Base-by-base conservation (phyloP, 2,113 vertebrate species). In the Tor tambroides region DNA sequence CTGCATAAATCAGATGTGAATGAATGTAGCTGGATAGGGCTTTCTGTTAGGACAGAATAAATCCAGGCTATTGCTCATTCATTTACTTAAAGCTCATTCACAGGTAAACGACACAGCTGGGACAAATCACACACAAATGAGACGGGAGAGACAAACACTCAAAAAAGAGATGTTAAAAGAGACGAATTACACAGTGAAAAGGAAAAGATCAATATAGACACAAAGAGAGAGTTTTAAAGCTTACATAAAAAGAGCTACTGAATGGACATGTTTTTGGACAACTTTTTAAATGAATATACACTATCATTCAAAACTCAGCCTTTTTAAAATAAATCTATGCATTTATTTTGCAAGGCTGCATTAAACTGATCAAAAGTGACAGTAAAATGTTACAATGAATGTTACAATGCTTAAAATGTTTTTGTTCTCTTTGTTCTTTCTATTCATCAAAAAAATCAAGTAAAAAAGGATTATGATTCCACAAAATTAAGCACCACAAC, bases 181-280 rank as follows among this genome's bases (percentile, higher is more conserved):
- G 49, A 78, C 43, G 43, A 54, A 78, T 78, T 54, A 56, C n/a
- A 35, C 5, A 54, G 15, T 28, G 30, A 35, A 11, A 59, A 56
- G 30, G 35, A 72, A 38, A 72, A 72, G 32, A 38, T 72, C 4
- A 35, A 72, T 23, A 38, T 12, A 79, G 19, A 35, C 28, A 78
- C 17, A 54, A 51, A 54, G 76, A 79, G 46, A 78, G 30, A n/a
- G 32, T 38, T 79, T 79, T 79, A 79, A 79, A 56, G 76, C 46
- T 76, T 49, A 76, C 41, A 23, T 41, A 19, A 69, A 32, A 69
- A 69, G 30, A 54, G 41, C 41, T 43, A 43, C 11, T 43, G 41
- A 43, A 43, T 43, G 41, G 41, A 9, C 41, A 54, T 69, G 30
- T 2, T 41, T 85, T 85, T n/a, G 15, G 30, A 43, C 35, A 35